Base-by-base conservation (phyloP, 2,113 vertebrate genomes). In the Carollia perspicillata region DNA sequence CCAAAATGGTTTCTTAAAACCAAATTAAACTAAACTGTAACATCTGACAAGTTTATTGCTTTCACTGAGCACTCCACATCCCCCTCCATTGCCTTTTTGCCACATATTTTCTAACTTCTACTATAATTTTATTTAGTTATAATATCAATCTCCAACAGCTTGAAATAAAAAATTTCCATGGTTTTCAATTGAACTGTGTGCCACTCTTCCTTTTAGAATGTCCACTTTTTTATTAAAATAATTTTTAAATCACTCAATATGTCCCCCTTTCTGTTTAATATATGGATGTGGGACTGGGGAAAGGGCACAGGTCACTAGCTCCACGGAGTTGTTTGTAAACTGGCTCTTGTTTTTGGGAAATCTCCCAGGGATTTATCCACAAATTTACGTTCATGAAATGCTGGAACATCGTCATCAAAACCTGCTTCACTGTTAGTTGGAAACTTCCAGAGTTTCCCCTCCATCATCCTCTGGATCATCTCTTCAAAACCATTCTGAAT, bases 241-340 rank as follows among this genome's bases (percentile, higher is more conserved):
- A 85, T 99, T 99, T 51, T 97, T 98, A 98, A 99, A 99, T 99
- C 99, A 99, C 68, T 98, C 98, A 69, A 99, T 99, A 83, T 99
- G 99, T 63, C 99, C 99, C 23, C 97, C 95, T 96, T 99, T 99
- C 98, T 99, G 99, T 37, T 98, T 98, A 75, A 99, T 99, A 5
- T 98, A 99, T 75, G 99, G 96, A 86, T 99, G 98, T 0, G 99
- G 99, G 96, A 99, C 99, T 98, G 98, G 99, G 0, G 99, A 99
- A 94, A 99, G 98, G 80, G 99, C 99, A 12, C 98, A 98, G 86
- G 99, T 97, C 49, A 99, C 99, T 0, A 99, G 98, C 90, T 99
- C 99, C 99, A 99, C 99, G 97, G 99, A 99, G 98, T 99, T 99
- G 68, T 99, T 99, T 99, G 66, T 99, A 98, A 96, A 99, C 98